Evolutionary conservation across 2,888 invertebrate species (phyloP).

Genomic region (Pammene fasciana): DNA sequence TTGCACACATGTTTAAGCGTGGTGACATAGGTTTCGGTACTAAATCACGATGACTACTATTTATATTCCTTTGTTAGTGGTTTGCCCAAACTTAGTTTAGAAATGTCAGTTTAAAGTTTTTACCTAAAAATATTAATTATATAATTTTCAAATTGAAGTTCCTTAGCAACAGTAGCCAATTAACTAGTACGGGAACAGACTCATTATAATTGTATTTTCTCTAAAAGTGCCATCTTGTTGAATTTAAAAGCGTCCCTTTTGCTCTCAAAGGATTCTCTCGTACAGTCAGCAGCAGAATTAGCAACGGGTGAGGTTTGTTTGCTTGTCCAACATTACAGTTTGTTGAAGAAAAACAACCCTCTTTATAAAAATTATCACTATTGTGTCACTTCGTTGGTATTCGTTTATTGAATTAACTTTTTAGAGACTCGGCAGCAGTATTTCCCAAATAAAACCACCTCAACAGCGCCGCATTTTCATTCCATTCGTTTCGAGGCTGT

Average conservation of each 20-base stretch:
- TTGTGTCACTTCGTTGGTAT: neutral
- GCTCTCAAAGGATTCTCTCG: neutral
- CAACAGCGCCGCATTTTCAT: neutral
- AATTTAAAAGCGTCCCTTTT: slow-evolving; percentile 6
- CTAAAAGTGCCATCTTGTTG: neutral
- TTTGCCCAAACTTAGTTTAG: neutral
- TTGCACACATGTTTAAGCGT: no score
- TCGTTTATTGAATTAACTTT: no score
- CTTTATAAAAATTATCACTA: no score
- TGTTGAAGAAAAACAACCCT: no score
- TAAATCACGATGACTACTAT: no score
- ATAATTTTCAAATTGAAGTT: slow-evolving; percentile 11
- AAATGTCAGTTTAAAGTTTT: no score
- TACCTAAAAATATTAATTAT: no score
- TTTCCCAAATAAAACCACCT: neutral
- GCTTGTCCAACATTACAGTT: no score
- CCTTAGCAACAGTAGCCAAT: slow-evolving; percentile 3
- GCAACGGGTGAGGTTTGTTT: no score
- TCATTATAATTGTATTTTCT: slow-evolving; percentile 6
- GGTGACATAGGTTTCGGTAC: no score
- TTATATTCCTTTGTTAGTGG: no score
- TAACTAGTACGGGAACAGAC: neutral
- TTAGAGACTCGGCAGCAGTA: neutral
- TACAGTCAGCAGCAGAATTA: no score
- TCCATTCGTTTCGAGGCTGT: slow-evolving; percentile 16